Evolutionary conservation across 2,888 invertebrate genomes (phyloP), one percentile per base, ranked within the genome.

Genomic region (Zaprionus bogoriensis): DNA sequence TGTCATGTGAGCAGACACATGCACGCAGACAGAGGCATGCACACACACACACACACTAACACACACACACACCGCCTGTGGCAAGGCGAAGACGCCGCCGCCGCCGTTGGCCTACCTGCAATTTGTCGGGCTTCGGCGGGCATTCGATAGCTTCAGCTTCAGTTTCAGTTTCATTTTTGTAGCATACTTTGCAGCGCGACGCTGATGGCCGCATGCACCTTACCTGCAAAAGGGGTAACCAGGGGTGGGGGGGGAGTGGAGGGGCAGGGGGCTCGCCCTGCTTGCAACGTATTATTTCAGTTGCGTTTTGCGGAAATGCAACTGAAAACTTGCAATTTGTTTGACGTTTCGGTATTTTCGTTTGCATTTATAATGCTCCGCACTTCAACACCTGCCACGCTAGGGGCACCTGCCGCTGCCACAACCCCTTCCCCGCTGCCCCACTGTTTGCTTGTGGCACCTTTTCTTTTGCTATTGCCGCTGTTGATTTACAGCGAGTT

Each of bases 301-400:
- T 76, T 71, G 76, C 78, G 71, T 76, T 81, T 84, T 81, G 82
- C 80, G 80, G 80, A 81, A 84, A 81, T 81, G 80, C 84, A 81
- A 81, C 84, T 81, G 82, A 84, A 81, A 84, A 81, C 78, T 81
- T 81, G 80, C 80, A 81, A 81, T 81, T 81, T 81, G 80, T 84
- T 81, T 81, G 80, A 81, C 80, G 80, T 81, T 84, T 83, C 52
- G 81, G 65, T 84, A 84, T 81, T 78, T 80, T 74, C 53, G 62
- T 81, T 74, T 84, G 84, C 78, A 80, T 80, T 80, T 78, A 69
- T 81, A 81, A 84, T 84, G 81, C 61, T 58, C 25, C 36, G 47
- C 68, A 78, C 78, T 81, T 81, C 80, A 81, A 81, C 80, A 81
- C 84, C 80, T 81, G 84, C 76, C 82, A 59, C n/a, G n/a, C n/a